phyloP scores from a whole-genome alignment of 1,140 invertebrate species.

The Panulirus ornatus region DNA sequence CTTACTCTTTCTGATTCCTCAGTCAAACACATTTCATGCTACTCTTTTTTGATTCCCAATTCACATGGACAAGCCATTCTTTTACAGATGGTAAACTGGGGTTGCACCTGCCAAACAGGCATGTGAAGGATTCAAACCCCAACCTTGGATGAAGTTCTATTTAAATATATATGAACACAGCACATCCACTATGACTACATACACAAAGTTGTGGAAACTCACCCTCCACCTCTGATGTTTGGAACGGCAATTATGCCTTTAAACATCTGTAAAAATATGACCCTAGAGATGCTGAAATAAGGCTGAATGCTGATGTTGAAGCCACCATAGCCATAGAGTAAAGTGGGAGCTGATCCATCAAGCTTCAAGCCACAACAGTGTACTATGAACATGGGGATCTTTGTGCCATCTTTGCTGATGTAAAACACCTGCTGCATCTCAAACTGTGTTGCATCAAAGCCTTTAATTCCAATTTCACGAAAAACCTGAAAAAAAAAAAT shows the following conservation, averaged over 20 bases:
- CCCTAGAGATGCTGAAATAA: constrained; percentile 83
- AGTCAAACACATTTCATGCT: too few relatives aligned
- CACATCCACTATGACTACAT: too few relatives aligned
- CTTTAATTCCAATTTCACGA: constrained; percentile 89
- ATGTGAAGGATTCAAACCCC: too few relatives aligned
- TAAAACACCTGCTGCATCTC: constrained; percentile 96
- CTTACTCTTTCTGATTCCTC: too few relatives aligned
- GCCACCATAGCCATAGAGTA: constrained; percentile 98
- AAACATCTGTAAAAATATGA: constrained; percentile 95
- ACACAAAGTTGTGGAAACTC: constrained; percentile 76
- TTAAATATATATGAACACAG: too few relatives aligned
- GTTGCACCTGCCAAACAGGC: too few relatives aligned
- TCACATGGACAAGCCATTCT: too few relatives aligned
- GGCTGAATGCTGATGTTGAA: constrained; percentile 96
- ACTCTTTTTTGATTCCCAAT: too few relatives aligned
- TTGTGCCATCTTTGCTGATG: constrained; percentile 94
- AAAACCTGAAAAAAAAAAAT: constrained; percentile 83
- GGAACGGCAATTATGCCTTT: constrained; percentile 93
- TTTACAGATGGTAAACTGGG: too few relatives aligned
- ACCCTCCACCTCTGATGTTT: constrained; percentile 97
- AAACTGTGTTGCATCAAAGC: constrained; percentile 89
- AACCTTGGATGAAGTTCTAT: too few relatives aligned
- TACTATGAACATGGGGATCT: constrained; percentile 98
- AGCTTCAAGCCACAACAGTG: constrained; percentile 83
- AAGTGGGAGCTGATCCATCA: constrained; percentile 86